Percentiles rank a stretch among this genome's conserved stretches.
These are phyloP conservation scores for Eupithecia abbreviata DNA, from an alignment of 2,888 invertebrate genomes.

Conservation along the genomic window DNA sequence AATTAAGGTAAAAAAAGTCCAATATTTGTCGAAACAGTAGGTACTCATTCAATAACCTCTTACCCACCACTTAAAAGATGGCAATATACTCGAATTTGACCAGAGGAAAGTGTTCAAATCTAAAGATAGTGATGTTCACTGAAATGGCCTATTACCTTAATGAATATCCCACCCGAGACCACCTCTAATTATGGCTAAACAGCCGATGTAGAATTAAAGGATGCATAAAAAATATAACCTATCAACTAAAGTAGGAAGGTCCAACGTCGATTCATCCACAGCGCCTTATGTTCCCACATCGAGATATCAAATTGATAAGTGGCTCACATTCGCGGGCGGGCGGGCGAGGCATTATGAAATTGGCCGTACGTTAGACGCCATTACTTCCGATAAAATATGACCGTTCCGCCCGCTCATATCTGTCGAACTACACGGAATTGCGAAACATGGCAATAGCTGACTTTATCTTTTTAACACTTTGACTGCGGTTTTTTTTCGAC, in stretches of 20 bases:
- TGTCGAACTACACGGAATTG: slow-evolving; percentile 61
- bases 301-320: slow-evolving; percentile 84
- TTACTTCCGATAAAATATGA: slow-evolving; percentile 83
- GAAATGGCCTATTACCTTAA: no score
- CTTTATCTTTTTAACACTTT: not conserved
- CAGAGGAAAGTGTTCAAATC: no score
- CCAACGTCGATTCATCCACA: slow-evolving; percentile 63
- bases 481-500: no score
- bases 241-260: slow-evolving; percentile 16
- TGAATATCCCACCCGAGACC: no score
- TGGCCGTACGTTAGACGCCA: slow-evolving; percentile 83
- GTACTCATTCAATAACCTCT: not conserved
- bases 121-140: no score
- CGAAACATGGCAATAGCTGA: slow-evolving; percentile 15
- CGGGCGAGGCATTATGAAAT: slow-evolving; percentile 82
- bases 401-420: slow-evolving; percentile 79
- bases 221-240: not conserved
- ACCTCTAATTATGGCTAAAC: no score
- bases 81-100: no score
- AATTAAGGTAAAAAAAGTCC: not conserved
- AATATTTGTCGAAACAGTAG: not conserved
- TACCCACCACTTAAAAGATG: no score
- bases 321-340: slow-evolving; percentile 76
- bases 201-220: no score
- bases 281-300: slow-evolving; percentile 78